Conservation (phyloP, 2,113 vertebrate species). For the cat (Felis catus) region F.catus_Fca126_mat1.0 CM031423.1:67528001-67528500, state of each 20-base stretch:
- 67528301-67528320: neutral
- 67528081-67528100: neutral
- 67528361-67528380: neutral
- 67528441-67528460: neutral
- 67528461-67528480: neutral
- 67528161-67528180: neutral
- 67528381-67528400: neutral
- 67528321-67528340: neutral
- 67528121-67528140: rapidly evolving
- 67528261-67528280: neutral
- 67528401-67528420: too few relatives aligned
- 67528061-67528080: neutral
- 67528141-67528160: neutral
- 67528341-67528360: neutral
- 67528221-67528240: neutral
- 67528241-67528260: neutral
- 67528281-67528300: neutral
- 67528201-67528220: neutral
- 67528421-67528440: neutral
- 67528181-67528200: neutral
- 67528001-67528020: neutral
- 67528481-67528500: neutral
- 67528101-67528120: neutral
- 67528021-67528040: neutral
- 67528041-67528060: neutral